phyloP scores from a whole-genome alignment of 2,113 vertebrate species.

The Psilopsiagon aurifrons region DNA sequence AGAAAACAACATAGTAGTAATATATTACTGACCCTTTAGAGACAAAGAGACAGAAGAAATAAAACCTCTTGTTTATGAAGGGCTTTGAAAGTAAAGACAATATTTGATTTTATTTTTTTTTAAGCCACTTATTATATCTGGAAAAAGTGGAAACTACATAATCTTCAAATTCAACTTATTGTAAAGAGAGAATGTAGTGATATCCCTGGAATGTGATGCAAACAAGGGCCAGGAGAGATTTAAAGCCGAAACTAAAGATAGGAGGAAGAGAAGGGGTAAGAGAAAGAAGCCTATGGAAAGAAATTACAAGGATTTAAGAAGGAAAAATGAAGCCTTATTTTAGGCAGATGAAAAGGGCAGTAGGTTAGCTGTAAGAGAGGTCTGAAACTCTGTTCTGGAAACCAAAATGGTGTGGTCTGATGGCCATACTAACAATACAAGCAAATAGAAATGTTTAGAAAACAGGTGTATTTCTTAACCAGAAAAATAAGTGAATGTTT shows the following conservation, averaged over 20 bases:
- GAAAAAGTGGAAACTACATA: not conserved
- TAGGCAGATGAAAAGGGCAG: not conserved
- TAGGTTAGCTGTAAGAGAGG: not conserved
- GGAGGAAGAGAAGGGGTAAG: accelerated
- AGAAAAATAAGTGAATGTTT: not conserved
- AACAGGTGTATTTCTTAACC: not conserved
- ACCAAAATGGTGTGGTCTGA: not conserved
- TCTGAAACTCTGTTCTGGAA: not conserved
- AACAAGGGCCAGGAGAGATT: not conserved
- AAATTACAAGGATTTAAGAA: not conserved
- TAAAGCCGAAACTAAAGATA: not conserved
- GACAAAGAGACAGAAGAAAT: not conserved
- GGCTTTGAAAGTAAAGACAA: not conserved
- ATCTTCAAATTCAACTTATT: not conserved
- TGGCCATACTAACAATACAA: not conserved
- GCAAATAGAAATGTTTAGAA: not conserved
- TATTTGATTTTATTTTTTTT: not conserved
- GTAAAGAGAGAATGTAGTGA: not conserved
- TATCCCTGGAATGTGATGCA: not conserved
- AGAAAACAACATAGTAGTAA: not conserved
- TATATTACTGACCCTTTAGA: not conserved
- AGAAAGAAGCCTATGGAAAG: not conserved
- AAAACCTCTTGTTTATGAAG: not conserved
- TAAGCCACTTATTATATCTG: not conserved
- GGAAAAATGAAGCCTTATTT: not conserved